Evolutionary conservation across 2,888 invertebrate species (phyloP), one percentile per base, ranked within the genome.

Genomic region (Lasioglossum lativentre): DNA sequence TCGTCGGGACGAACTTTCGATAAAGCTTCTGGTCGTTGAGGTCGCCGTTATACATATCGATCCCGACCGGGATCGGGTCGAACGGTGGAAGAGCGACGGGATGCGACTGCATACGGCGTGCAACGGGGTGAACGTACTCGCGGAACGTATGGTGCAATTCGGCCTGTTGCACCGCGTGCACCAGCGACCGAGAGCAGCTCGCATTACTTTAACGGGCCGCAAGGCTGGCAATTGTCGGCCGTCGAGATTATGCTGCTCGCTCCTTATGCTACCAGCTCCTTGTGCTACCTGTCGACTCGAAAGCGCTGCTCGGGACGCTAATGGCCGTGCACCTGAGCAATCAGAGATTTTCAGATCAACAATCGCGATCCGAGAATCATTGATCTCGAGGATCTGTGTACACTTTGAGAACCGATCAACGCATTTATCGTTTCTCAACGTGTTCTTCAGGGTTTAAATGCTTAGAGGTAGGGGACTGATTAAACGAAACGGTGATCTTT

Each of bases 81-180:
- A 66, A 73, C 52, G 66, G 16, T 52, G 63, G 79, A 75, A 42
- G 80, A 73, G 66, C 34, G 38, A 34, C 42, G 70, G 27, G 71
- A 59, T 34, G 80, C 59, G 45, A 30, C 66, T 6, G 80, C 47
- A 63, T 42, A 30, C 78, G 34, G 45, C 73, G 79, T 47, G 47
- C 68, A 87, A 76, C 52, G 80, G 77, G 87, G 85, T 87, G 73
- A 82, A 87, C 78, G 86, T 19, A 68, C 66, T 77, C 77, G n/a
- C 12, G 76, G 47, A 45, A 66, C 34, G 63, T 66, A 27, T 66
- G 81, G 5, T 85, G 87, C 85, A 82, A 68, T 85, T 87, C 85
- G 87, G 77, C 83, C 83, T 85, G 82, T 85, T 85, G 85, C 82
- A 76, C 82, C 75, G 56, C 30, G 73, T 47, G 78, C 80, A 30